phyloP scores from a whole-genome alignment of 2,888 invertebrate species.

The Thalpophila matura region DNA sequence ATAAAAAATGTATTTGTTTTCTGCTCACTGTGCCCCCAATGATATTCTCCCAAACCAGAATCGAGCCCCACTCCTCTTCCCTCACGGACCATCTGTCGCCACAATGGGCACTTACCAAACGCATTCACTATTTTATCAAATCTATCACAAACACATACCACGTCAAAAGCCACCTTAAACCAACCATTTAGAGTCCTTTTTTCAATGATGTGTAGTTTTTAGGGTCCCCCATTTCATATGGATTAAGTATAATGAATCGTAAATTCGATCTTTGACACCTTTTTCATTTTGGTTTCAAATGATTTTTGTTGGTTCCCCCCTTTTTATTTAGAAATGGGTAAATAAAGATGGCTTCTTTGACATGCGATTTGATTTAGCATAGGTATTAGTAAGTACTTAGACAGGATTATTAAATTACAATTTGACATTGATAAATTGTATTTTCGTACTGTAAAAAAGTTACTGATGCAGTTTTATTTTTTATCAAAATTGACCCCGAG shows the following conservation, averaged over 20 bases:
- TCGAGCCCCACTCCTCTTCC: conserved; percentile 52
- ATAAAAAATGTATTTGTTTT: not conserved
- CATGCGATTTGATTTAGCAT: conserved; percentile 77
- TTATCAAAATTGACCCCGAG: no score
- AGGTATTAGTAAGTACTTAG: conserved; percentile 33
- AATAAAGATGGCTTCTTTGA: conserved; percentile 83
- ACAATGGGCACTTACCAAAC: conserved; percentile 88
- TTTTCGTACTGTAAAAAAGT: no score
- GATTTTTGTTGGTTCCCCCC: conserved; percentile 78
- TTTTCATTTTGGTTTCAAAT: conserved; percentile 88
- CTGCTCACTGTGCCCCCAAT: conserved; percentile 19
- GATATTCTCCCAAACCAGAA: conserved; percentile 14
- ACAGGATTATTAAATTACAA: no score
- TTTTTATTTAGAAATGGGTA: conserved; percentile 70
- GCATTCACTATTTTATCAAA: conserved; percentile 86
- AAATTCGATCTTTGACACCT: conserved; percentile 91
- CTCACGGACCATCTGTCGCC: conserved; percentile 86
- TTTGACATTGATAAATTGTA: no score
- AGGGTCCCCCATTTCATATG: conserved; percentile 82
- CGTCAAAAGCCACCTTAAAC: conserved; percentile 34
- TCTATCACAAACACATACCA: conserved; percentile 66
- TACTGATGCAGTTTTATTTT: no score
- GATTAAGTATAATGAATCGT: conserved; percentile 91
- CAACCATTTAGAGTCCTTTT: conserved; percentile 52
- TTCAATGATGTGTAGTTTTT: conserved; percentile 15